These are phyloP conservation scores for fruit fly (Drosophila melanogaster) DNA, from an alignment of 1,140 invertebrate genomes.

Conservation along the genomic window DNA sequence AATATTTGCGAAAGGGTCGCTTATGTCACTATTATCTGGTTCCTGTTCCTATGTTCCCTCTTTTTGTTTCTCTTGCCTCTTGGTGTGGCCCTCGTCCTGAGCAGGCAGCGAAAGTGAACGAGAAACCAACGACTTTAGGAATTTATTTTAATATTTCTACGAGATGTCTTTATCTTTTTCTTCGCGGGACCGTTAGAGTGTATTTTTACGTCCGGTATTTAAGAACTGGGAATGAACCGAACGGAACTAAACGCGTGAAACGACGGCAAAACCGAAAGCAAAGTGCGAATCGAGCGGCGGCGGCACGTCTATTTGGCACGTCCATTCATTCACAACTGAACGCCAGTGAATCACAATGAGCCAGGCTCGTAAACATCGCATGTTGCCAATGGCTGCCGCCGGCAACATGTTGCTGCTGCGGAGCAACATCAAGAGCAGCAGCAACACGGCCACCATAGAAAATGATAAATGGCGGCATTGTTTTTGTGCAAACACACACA, in stretches of 20 bases:
- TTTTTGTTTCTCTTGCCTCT: conserved; percentile 1
- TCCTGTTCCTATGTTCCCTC: conserved; percentile 22
- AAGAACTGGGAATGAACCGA: conserved; percentile 57
- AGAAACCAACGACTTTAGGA: conserved; percentile 28
- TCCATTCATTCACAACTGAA: conserved; percentile 84
- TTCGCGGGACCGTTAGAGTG: conserved; percentile 33
- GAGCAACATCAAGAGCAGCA: conserved; percentile 20
- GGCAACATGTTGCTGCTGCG: conserved; percentile 20
- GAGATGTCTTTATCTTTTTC: conserved; percentile 27
- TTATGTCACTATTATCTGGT: conserved; percentile 44
- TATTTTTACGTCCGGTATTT: conserved; percentile 62
- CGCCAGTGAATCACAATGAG: conserved; percentile 61
- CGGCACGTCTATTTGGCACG: conserved; percentile 83
- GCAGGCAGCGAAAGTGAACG: conserved; percentile 8
- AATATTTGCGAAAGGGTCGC: conserved; percentile 51
- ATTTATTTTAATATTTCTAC: conserved; percentile 42
- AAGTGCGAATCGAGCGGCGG: conserved; percentile 64
- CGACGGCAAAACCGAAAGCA: conserved; percentile 55
- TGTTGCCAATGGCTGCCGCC: conserved; percentile 10
- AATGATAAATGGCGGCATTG: conserved; percentile 80
- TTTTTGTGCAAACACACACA: conserved; percentile 59
- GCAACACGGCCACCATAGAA: conserved; percentile 50
- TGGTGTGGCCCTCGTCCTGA: conserved; percentile 14
- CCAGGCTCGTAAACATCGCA: conserved; percentile 76
- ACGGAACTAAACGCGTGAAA: conserved; percentile 31